Evolutionary conservation across 2,113 vertebrate species (phyloP).

Genomic region (Phyllostomus hastatus): DNA sequence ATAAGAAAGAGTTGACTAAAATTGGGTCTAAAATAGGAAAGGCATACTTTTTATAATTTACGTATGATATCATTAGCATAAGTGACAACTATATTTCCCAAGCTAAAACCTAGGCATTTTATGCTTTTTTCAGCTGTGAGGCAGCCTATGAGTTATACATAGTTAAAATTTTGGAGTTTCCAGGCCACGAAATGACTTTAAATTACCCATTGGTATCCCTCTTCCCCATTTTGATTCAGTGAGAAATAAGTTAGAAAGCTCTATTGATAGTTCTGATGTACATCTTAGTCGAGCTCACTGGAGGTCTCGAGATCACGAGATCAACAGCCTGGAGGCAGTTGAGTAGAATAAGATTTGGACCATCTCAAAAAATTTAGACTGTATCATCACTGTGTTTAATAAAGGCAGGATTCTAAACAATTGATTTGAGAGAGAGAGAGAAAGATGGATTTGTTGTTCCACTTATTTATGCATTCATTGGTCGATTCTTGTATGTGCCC

Average conservation of each 20-base stretch:
- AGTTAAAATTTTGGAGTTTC: not conserved
- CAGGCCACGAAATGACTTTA: not conserved
- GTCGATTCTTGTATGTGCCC: no score
- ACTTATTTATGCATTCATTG: no score
- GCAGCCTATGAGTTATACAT: not conserved
- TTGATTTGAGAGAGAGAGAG: no score
- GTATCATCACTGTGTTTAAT: not conserved
- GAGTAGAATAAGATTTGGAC: not conserved
- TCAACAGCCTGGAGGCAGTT: not conserved
- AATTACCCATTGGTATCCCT: not conserved
- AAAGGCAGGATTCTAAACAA: not conserved
- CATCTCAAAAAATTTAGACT: not conserved
- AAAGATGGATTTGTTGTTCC: no score
- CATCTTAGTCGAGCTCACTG: not conserved
- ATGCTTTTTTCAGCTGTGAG: not conserved
- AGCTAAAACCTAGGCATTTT: not conserved
- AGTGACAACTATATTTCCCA: not conserved
- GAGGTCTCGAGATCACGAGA: not conserved
- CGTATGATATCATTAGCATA: not conserved
- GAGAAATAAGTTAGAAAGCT: not conserved
- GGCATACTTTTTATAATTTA: conserved; percentile 1
- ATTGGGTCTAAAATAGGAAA: not conserved
- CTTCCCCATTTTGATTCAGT: not conserved
- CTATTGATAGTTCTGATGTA: not conserved
- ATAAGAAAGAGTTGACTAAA: conserved; percentile 36